Percentiles rank a stretch among this genome's conserved stretches.
Evolutionary conservation across 2,797 vertebrate genomes (phyloP).

Genomic region (Sebastes nivosus): DNA sequence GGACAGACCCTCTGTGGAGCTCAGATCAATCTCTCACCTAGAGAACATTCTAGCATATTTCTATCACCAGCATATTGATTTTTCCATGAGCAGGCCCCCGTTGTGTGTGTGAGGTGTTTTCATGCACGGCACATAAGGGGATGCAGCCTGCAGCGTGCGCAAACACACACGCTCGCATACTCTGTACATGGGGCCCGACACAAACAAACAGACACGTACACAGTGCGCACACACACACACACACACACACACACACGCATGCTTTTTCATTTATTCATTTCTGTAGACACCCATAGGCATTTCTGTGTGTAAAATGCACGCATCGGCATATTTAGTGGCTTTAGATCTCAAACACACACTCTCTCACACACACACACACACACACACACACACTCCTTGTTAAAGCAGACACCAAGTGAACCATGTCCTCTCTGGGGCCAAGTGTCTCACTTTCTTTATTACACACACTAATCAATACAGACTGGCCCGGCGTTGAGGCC

Average conservation of each 20-base stretch:
- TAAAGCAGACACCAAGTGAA: constrained; percentile 75
- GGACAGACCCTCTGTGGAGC: constrained; percentile 79
- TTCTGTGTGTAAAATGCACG: constrained; percentile 77
- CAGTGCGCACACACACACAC: constrained; percentile 12
- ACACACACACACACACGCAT: constrained; percentile 4
- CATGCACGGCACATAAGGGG: constrained; percentile 68
- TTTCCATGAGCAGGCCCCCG: constrained; percentile 77
- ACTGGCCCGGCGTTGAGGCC: constrained; percentile 59
- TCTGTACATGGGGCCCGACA: constrained; percentile 9
- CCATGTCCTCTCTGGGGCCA: constrained; percentile 71
- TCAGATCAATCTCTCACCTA: constrained; percentile 85
- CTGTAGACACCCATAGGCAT: constrained; percentile 80
- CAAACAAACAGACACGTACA: constrained; percentile 26
- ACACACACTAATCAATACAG: constrained; percentile 78
- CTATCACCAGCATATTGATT: constrained; percentile 86
- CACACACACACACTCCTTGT: constrained; percentile 54
- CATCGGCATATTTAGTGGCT: constrained; percentile 77
- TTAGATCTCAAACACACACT: constrained; percentile 57
- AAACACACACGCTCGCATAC: constrained; percentile 36
- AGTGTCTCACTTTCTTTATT: constrained; percentile 76
- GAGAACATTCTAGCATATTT: constrained; percentile 84
- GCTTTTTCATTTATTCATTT: constrained; percentile 80
- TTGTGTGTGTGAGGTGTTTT: constrained; percentile 77
- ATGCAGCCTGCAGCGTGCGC: constrained; percentile 71
- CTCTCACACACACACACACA: background rate